phyloP scores from a whole-genome alignment of 2,113 vertebrate species.

The Colaptes auratus region DNA sequence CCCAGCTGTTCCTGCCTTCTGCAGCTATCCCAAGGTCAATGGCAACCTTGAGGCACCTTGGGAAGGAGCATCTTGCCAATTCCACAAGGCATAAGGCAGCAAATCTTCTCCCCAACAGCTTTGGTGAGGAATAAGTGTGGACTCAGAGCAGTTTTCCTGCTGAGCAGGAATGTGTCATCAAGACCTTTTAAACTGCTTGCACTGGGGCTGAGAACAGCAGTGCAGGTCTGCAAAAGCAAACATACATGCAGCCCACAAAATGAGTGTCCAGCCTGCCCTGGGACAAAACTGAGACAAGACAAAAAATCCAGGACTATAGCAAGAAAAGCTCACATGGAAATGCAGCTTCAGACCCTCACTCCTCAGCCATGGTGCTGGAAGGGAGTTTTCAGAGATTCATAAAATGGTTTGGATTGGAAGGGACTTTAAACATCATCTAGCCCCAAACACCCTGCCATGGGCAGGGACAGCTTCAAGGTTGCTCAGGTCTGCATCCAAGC shows the following conservation, averaged over 20 bases:
- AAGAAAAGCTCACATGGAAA: neutral
- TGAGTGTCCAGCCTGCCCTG: neutral
- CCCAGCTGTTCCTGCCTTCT: constrained; percentile 19
- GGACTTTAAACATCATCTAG: too few relatives aligned
- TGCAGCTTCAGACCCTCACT: neutral
- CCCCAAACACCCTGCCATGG: too few relatives aligned
- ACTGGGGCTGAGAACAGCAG: neutral
- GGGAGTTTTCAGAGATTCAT: too few relatives aligned
- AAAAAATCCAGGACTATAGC: rapidly evolving
- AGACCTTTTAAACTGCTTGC: neutral
- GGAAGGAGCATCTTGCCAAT: constrained; percentile 6
- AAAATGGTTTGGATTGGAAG: too few relatives aligned
- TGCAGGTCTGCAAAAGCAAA: neutral
- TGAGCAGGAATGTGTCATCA: neutral
- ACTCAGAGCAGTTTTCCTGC: neutral
- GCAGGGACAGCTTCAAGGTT: too few relatives aligned
- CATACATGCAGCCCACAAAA: neutral
- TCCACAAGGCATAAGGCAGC: neutral
- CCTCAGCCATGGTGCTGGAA: neutral
- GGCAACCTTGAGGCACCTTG: neutral
- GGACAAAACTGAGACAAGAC: neutral
- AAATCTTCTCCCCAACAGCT: neutral
- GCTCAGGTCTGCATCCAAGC: too few relatives aligned
- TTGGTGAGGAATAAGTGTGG: neutral
- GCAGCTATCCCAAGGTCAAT: neutral